Conservation (phyloP, 37 sponge, comb jelly and placozoan genomes). For the Theonella swinhoei region DNA sequence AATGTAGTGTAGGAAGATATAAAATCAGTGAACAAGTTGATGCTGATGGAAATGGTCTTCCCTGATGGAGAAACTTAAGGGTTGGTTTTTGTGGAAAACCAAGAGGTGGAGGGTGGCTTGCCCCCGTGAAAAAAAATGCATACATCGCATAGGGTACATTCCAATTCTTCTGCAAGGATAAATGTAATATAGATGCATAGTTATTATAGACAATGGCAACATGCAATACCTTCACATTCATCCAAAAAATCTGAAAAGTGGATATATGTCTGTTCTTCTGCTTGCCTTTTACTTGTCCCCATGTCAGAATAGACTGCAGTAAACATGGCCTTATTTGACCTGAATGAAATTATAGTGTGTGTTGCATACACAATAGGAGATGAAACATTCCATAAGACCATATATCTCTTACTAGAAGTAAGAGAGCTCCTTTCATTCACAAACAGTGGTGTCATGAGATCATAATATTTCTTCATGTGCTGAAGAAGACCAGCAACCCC, state of each 20-base stretch:
- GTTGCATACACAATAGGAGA: neutral
- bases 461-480: neutral
- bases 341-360: too few species aligned
- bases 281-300: neutral
- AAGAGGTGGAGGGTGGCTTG: neutral
- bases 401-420: neutral
- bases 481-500: neutral
- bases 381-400: neutral
- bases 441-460: neutral
- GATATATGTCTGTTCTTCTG: neutral
- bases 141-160: neutral
- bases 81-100: neutral
- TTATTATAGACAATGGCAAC: too few species aligned
- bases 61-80: neutral
- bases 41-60: neutral
- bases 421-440: neutral
- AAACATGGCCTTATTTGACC: neutral
- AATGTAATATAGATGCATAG: neutral
- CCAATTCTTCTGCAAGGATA: neutral
- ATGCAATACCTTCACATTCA: conserved; percentile 12
- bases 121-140: neutral
- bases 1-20: neutral
- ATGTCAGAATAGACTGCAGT: neutral
- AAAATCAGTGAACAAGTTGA: conserved; percentile 11
- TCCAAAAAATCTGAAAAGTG: neutral